Conservation (phyloP, 2,888 invertebrate genomes). For the Chymomyza procnemis region DNA sequence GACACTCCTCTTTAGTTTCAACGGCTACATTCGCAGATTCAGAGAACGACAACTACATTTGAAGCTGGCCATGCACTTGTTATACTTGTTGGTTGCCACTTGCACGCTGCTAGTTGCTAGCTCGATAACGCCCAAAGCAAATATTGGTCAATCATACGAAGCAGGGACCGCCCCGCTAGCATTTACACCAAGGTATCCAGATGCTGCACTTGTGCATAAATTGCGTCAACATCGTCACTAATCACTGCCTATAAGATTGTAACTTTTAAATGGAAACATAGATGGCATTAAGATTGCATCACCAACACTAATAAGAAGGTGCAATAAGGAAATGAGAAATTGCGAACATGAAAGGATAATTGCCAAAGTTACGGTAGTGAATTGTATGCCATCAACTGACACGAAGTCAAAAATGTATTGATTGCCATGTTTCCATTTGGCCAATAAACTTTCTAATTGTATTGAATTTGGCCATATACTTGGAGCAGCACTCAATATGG, state of each 20-base stretch:
- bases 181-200: background rate
- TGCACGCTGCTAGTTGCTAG: background rate
- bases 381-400: slow-evolving; percentile 15
- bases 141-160: slow-evolving; percentile 29
- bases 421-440: background rate
- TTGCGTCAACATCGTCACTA: slow-evolving; percentile 45
- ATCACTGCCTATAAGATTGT: slow-evolving; percentile 47
- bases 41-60: slow-evolving; percentile 61
- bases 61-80: slow-evolving; percentile 28
- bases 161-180: background rate
- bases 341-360: slow-evolving; percentile 48
- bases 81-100: background rate
- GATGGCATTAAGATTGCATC: slow-evolving; percentile 52
- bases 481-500: slow-evolving; percentile 21
- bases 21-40: slow-evolving; percentile 12
- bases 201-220: slow-evolving; percentile 32
- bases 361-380: slow-evolving; percentile 35
- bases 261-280: slow-evolving; percentile 35
- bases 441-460: slow-evolving; percentile 44
- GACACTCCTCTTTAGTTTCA: slow-evolving; percentile 48
- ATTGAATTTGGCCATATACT: slow-evolving; percentile 14
- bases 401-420: slow-evolving; percentile 23
- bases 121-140: slow-evolving; percentile 60
- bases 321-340: slow-evolving; percentile 26
- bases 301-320: slow-evolving; percentile 37